Base-by-base conservation (phyloP, 2,888 invertebrate genomes). In the Cephus pygmeus region DNA sequence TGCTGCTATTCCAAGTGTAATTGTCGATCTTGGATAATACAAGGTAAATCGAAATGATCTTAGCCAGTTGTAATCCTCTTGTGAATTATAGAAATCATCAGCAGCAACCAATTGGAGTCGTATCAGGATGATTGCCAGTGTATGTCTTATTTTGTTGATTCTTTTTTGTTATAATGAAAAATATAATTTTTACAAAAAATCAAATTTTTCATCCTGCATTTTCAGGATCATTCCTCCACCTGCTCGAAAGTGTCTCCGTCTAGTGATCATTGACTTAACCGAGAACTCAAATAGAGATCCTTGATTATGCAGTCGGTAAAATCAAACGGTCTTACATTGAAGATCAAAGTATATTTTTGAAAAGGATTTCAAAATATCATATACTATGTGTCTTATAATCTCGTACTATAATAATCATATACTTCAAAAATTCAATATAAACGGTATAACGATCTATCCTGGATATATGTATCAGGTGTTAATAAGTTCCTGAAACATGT, bases 231-330 rank as follows among this genome's bases (percentile, higher is more conserved):
- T 56, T 56, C 23, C 23, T 9, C 56, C 56, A 15, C 56, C 56
- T 36, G 35, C 78, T 73, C 74, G 76, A 34, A 69, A 81, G 90
- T 91, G 90, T 78, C 90, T 90, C 90, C 90, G 88, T 85, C 91
- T 90, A 81, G 90, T 80, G 90, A 88, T 83, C 85, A 81, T 81
- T 81, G 75, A 83, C 79, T 79, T 84, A 87, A 88, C 85, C 35
- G 9, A 30, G 30, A 15, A 2, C 40, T 6, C 68, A n/a, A 33
- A 68, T 11, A 30, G n/a, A 34, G 69, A n/a, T 77, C 12, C 34
- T 76, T 83, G 82, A 81, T 80, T 79, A 75, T 40, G 68, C 83
- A 23, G 85, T 85, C 85, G 85, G 86, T 85, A 86, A 86, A 76
- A 85, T 85, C 85, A 80, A 73, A 12, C 74, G 74, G n/a, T 35